Conservation (phyloP, 2,888 invertebrate genomes). For the Philereme transversata region DNA sequence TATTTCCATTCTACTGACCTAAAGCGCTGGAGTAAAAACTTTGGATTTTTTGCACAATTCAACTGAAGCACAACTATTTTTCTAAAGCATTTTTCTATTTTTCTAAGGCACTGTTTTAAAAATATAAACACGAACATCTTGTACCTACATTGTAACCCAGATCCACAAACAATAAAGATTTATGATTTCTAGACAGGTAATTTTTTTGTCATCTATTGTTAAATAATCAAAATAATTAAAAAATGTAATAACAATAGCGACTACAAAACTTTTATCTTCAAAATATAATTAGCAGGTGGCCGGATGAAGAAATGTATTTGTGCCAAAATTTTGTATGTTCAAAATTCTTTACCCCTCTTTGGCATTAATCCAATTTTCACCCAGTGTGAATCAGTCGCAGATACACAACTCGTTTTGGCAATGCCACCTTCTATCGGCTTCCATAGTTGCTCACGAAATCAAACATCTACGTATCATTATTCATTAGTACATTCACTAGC, state of each 20-base stretch:
- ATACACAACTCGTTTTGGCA: conserved; percentile 74
- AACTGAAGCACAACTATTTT: no score
- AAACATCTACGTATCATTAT: conserved; percentile 10
- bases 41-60: no score
- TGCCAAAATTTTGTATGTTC: conserved; percentile 69
- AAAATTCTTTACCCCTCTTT: conserved; percentile 61
- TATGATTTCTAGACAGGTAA: no score
- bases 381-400: conserved; percentile 64
- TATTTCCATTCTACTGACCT: no score
- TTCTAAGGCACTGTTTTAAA: no score
- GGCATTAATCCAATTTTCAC: conserved; percentile 72
- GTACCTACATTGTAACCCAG: no score
- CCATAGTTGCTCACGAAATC: conserved; percentile 18
- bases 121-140: no score
- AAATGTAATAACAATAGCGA: conserved; percentile 10
- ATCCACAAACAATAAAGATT: no score
- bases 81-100: no score
- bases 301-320: conserved; percentile 66
- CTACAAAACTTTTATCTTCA: conserved; percentile 25
- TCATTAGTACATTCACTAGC: conserved; percentile 1
- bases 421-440: conserved; percentile 42
- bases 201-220: no score
- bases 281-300: conserved; percentile 60
- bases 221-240: not conserved
- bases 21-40: no score